These are phyloP conservation scores for Loris lydekkerianus DNA, from an alignment of 2,797 vertebrate genomes.

Conservation along the genomic window DNA sequence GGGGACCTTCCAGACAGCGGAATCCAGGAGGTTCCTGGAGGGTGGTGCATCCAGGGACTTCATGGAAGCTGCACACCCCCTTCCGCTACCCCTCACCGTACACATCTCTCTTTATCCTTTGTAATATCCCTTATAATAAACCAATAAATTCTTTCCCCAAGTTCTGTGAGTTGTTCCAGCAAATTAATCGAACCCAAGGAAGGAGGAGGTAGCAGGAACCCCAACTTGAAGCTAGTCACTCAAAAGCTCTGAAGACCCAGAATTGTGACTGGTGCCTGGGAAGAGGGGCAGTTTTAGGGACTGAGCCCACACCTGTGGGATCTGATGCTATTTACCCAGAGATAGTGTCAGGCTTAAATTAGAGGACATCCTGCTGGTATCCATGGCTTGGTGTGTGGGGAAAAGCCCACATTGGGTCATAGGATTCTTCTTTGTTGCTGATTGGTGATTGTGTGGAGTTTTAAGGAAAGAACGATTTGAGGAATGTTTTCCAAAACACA, in stretches of 20 bases:
- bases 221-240: background rate
- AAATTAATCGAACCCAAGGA: background rate
- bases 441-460: background rate
- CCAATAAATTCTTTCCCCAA: background rate
- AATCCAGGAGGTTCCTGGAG: background rate
- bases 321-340: background rate
- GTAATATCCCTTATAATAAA: background rate
- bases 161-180: background rate
- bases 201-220: background rate
- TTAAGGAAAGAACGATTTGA: background rate
- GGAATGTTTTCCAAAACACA: background rate
- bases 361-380: background rate
- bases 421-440: background rate
- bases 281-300: background rate
- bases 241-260: background rate
- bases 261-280: background rate
- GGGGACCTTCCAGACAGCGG: background rate
- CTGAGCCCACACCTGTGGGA: background rate
- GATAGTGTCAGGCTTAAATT: background rate
- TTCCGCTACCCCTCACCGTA: background rate
- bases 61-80: background rate
- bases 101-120: background rate
- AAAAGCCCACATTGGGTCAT: background rate
- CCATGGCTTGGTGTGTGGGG: background rate
- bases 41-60: background rate